Conservation (phyloP, 2,888 invertebrate species). For the Steromphala cineraria region DNA sequence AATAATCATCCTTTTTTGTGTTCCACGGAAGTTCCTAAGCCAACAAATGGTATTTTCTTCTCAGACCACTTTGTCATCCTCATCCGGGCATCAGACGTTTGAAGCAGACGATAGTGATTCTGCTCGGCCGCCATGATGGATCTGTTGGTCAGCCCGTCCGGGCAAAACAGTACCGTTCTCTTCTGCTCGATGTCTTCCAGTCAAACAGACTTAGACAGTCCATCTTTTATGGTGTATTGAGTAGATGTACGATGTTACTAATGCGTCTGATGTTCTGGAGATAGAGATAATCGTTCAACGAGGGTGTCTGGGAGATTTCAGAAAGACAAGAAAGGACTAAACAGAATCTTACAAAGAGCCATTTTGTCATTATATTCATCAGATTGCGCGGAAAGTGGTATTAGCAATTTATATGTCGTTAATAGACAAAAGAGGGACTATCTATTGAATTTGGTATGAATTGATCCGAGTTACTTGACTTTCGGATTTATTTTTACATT, state of each 20-base stretch:
- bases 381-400: too few relatives aligned
- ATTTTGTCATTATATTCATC: too few relatives aligned
- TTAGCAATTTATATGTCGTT: too few relatives aligned
- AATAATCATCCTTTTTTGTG: neutral
- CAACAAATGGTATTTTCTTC: slow-evolving; percentile 16
- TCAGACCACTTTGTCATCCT: slow-evolving; percentile 14
- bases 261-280: neutral
- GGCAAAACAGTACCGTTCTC: neutral
- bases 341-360: too few relatives aligned
- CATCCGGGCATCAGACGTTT: slow-evolving; percentile 8
- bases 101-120: neutral
- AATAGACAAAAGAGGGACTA: too few relatives aligned
- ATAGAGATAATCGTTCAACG: too few relatives aligned
- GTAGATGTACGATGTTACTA: neutral
- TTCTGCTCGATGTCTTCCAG: neutral
- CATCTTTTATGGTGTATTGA: neutral
- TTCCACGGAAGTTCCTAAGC: neutral
- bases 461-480: too few relatives aligned
- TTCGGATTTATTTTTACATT: too few relatives aligned
- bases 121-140: slow-evolving; percentile 1
- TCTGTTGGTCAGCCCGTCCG: neutral
- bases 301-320: too few relatives aligned
- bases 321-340: too few relatives aligned
- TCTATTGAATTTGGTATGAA: too few relatives aligned
- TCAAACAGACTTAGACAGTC: neutral